These are phyloP conservation scores for Lasioglossum zephyrum DNA, from an alignment of 2,888 invertebrate genomes.

Conservation along the genomic window DNA sequence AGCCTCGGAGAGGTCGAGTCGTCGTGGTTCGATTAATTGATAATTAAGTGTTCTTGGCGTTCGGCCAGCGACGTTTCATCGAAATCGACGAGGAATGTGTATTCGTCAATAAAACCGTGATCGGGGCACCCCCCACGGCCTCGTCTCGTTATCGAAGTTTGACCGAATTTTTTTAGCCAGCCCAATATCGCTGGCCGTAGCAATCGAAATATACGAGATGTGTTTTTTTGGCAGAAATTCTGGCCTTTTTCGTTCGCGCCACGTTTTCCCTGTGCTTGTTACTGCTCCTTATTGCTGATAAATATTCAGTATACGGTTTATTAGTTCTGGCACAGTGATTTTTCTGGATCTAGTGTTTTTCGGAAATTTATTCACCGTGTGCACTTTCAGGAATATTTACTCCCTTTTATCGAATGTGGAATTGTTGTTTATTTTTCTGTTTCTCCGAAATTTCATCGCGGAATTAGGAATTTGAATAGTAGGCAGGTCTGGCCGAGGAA, in stretches of 20 bases:
- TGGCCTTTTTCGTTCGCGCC: background rate
- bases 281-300: background rate
- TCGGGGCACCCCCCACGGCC: background rate
- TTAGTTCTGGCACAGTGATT: background rate
- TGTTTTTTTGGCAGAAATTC: background rate
- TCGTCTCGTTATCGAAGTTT: conserved; percentile 4
- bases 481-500: too few relatives aligned
- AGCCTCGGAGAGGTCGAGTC: conserved; percentile 4
- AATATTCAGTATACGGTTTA: background rate
- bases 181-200: background rate
- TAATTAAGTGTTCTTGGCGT: conserved; percentile 54
- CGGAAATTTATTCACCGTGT: background rate
- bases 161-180: background rate
- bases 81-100: background rate
- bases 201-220: background rate
- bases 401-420: background rate
- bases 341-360: background rate
- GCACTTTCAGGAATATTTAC: background rate
- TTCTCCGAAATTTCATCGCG: background rate
- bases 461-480: background rate
- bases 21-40: conserved; percentile 53
- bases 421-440: background rate
- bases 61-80: conserved; percentile 32
- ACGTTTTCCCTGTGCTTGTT: background rate
- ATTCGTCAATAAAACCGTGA: background rate